Percentiles rank a stretch among this genome's conserved stretches.
phyloP scores from a whole-genome alignment of 2,113 vertebrate genomes.

The Arizona elegans region DNA sequence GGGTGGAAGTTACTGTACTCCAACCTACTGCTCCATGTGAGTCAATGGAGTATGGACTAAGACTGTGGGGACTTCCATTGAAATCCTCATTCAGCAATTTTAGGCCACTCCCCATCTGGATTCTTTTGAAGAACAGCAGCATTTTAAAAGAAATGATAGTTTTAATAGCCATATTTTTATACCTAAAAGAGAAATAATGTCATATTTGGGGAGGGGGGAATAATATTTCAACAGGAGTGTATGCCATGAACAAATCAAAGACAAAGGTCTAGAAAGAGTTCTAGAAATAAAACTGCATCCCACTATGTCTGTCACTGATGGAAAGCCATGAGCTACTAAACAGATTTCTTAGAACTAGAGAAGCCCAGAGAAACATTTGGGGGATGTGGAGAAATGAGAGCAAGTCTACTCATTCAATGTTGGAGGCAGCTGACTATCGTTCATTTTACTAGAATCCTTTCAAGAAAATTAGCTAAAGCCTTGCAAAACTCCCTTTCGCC shows the following conservation, averaged over 20 bases:
- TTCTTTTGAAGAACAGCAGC: background rate
- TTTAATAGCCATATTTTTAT: background rate
- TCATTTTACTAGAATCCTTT: background rate
- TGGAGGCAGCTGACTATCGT: background rate
- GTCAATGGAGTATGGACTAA: background rate
- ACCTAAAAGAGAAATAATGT: background rate
- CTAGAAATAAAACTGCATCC: background rate
- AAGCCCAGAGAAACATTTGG: background rate
- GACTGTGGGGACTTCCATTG: background rate
- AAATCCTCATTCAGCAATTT: background rate
- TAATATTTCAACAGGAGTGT: background rate
- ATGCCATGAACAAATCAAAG: background rate
- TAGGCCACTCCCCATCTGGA: background rate
- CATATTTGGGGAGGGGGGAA: background rate
- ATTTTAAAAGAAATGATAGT: background rate
- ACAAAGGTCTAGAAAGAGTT: background rate
- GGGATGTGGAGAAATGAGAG: background rate
- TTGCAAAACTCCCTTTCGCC: background rate
- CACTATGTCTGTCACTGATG: background rate
- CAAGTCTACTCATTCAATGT: background rate
- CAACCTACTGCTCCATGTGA: background rate
- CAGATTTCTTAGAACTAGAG: background rate
- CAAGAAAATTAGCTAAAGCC: conserved; percentile 21
- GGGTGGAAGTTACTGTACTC: background rate
- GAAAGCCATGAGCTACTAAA: background rate